Evolutionary conservation across 2,888 invertebrate genomes (phyloP).

Genomic region (Lasiommata megera): DNA sequence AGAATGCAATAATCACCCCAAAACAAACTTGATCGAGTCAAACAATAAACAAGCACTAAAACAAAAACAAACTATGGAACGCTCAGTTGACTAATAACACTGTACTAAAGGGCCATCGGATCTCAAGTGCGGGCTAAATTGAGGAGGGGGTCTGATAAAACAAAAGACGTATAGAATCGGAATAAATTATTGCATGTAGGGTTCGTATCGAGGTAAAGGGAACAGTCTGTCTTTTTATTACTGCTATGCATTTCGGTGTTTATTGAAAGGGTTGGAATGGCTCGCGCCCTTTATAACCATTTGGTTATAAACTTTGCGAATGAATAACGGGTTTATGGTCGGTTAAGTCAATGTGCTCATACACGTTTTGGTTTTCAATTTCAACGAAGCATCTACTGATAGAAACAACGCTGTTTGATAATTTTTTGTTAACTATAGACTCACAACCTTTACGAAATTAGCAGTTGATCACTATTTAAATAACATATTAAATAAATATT

Average conservation of each 20-base stretch:
- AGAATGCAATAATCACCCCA: conserved; percentile 30
- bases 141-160: conserved; percentile 28
- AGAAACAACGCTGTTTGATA: not conserved
- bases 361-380: not conserved
- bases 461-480: too few relatives aligned
- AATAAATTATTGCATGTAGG: conserved; percentile 68
- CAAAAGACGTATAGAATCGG: conserved; percentile 49
- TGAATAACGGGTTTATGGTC: conserved; percentile 15
- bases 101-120: conserved; percentile 63
- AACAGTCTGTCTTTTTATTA: conserved; percentile 63
- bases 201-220: conserved; percentile 53
- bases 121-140: conserved; percentile 51
- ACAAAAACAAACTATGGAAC: conserved; percentile 49
- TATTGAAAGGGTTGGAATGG: conserved; percentile 33
- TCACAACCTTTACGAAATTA: not conserved
- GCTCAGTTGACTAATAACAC: conserved; percentile 64
- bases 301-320: conserved; percentile 15
- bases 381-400: not conserved
- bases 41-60: conserved; percentile 44
- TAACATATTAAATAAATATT: too few relatives aligned
- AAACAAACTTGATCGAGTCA: conserved; percentile 35
- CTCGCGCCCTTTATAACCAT: conserved; percentile 14
- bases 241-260: conserved; percentile 42
- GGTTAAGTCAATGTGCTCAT: conserved; percentile 4
- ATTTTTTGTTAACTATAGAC: too few relatives aligned